Base-by-base conservation (phyloP, 1,140 invertebrate genomes). In the Drosophila sucinea region DNA sequence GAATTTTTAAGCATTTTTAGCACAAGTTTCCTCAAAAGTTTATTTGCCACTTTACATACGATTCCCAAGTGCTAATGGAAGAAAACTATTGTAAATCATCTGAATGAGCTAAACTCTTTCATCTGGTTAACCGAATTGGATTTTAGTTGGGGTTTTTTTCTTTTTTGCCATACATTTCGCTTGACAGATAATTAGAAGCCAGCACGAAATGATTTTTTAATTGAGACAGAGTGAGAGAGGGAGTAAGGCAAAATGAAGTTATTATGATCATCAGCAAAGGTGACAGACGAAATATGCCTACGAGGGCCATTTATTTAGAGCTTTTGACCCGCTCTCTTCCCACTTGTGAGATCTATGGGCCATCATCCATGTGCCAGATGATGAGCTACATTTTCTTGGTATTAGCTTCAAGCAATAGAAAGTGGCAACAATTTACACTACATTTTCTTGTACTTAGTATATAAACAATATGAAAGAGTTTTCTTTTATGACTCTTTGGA, bases 361-460 rank as follows among this genome's bases (percentile, higher is more conserved):
- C 71, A 17, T 17, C 17, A 17, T 17, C 17, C 17, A 62, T 75
- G 58, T 75, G 72, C 40, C 56, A 38, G 65, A 33, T 35, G 41
- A 61, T 44, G 40, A 23, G 44, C 25, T 51, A 27, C 23, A 27
- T 51, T 25, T 84, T 77, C 81, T 60, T 35, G 44, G 81, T 70
- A 81, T 55, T 47, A 55, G 62, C 64, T 79, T 77, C 55, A 54
- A 71, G 62, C 25, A 73, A 30, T 30, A 85, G 78, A 72, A 72
- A 79, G 82, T 81, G 82, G 68, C 60, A 87, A 79, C 47, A 76
- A 76, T 83, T 83, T 79, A 47, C 17, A 38, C 35, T 10, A 38
- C 8, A 10, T 44, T 5, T 5, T 5, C 25, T 51, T 11, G 4
- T 17, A 3, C n/a, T n/a, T 38, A 17, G 17, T 17, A 38, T 5